Conservation (phyloP, 2,113 vertebrate species). For the Podocnemis expansa region DNA sequence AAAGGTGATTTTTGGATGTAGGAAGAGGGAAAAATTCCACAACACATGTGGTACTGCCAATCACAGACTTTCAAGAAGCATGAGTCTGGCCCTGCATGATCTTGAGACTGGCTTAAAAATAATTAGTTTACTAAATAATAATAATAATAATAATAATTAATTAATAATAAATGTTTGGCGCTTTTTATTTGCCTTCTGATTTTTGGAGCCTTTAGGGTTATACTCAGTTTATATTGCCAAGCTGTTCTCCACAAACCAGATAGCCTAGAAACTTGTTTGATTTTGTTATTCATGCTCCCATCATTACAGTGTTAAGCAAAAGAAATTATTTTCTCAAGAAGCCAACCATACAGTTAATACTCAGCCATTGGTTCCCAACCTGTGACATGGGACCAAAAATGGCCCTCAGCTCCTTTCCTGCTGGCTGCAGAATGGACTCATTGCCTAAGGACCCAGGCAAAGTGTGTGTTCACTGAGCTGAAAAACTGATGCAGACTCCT, state of each 20-base stretch:
- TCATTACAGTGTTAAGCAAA: not conserved
- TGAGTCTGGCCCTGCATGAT: not conserved
- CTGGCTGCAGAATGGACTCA: too few species aligned
- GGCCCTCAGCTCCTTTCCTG: too few species aligned
- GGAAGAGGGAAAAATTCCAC: not conserved
- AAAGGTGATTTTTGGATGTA: not conserved
- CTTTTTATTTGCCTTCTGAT: not conserved
- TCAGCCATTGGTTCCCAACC: too few species aligned
- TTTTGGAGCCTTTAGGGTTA: not conserved
- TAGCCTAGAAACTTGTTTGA: conserved; percentile 21
- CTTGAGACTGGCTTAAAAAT: not conserved
- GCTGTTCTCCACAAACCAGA: not conserved
- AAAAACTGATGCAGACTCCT: too few species aligned
- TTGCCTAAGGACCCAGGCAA: too few species aligned
- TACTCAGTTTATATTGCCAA: not conserved
- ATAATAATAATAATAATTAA: not conserved
- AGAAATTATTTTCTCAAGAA: too few species aligned
- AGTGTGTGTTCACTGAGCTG: too few species aligned
- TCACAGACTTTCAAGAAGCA: not conserved
- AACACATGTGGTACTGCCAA: not conserved
- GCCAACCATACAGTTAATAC: too few species aligned
- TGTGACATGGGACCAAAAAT: too few species aligned
- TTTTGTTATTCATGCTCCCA: not conserved
- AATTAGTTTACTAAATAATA: not conserved
- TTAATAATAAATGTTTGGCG: not conserved